Evolutionary conservation across 2,113 vertebrate genomes (phyloP).

Genomic region (Numida meleagris): DNA sequence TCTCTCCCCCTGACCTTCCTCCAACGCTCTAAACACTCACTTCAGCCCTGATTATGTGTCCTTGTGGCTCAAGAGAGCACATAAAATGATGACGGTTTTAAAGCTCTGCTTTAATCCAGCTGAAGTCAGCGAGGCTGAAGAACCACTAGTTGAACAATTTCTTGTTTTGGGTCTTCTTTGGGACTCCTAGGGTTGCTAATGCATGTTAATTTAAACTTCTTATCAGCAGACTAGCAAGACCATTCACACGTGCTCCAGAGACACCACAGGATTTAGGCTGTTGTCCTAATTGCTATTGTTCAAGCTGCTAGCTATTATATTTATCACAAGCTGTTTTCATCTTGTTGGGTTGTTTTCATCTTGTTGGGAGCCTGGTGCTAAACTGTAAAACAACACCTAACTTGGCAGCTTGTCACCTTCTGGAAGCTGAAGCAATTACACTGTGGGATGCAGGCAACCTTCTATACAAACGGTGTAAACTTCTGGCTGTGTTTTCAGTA

Average conservation of each 20-base stretch:
- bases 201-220: constrained; percentile 44
- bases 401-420: not conserved
- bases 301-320: constrained; percentile 33
- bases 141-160: not conserved
- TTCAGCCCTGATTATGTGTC: not conserved
- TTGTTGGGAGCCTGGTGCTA: constrained; percentile 43
- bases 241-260: constrained; percentile 41
- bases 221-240: constrained; percentile 55
- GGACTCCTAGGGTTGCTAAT: constrained; percentile 7
- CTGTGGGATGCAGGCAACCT: not conserved
- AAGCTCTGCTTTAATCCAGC: not conserved
- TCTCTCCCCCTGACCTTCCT: not conserved
- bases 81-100: not conserved
- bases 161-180: not conserved
- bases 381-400: constrained; percentile 38
- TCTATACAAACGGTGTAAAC: not conserved
- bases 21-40: not conserved
- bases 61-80: not conserved
- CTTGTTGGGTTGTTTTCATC: constrained; percentile 47
- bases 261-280: constrained; percentile 48
- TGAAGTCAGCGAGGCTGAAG: not conserved
- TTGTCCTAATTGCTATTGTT: constrained; percentile 65
- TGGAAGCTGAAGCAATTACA: constrained; percentile 32
- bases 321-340: constrained; percentile 56
- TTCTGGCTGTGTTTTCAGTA: not conserved